Percentiles rank a stretch among this genome's conserved stretches.
Evolutionary conservation across 2,797 vertebrate species (phyloP).

Genomic region (Mormyrops attenuatus): DNA sequence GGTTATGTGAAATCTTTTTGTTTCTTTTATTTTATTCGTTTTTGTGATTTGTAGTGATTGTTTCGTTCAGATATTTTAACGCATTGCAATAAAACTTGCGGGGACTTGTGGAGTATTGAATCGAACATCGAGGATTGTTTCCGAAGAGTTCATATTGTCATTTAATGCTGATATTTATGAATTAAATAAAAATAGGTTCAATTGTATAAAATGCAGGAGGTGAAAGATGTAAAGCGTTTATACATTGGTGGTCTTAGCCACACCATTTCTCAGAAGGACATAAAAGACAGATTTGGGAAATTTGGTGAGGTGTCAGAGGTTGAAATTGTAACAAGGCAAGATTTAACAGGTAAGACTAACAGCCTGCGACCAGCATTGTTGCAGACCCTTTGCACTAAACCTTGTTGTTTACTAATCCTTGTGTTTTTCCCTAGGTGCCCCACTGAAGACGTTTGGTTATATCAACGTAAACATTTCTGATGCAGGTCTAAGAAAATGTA

Average conservation of each 20-base stretch:
- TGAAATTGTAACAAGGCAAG: conserved; percentile 79
- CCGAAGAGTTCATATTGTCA: background rate
- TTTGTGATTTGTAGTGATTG: background rate
- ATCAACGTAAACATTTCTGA: conserved; percentile 78
- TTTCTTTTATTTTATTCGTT: background rate
- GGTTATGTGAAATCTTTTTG: background rate
- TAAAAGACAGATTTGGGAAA: conserved; percentile 81
- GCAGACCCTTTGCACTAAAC: background rate
- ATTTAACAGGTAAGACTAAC: conserved; percentile 69
- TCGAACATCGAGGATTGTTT: background rate
- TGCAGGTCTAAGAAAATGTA: conserved; percentile 75
- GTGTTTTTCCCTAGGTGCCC: conserved; percentile 63
- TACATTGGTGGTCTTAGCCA: conserved; percentile 82
- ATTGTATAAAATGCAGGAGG: conserved; percentile 31
- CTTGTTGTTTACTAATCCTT: background rate
- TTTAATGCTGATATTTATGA: background rate
- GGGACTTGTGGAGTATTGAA: background rate
- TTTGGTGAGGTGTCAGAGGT: conserved; percentile 79
- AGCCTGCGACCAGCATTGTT: background rate
- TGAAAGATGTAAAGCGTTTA: conserved; percentile 59
- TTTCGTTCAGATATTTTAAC: background rate
- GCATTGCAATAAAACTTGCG: background rate
- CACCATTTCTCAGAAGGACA: conserved; percentile 69
- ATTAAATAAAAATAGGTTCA: background rate
- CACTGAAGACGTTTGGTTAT: conserved; percentile 82